Percentiles rank a stretch among this genome's conserved stretches.
Conservation (phyloP, 2,888 invertebrate species). For the Gasteruption jaculator region DNA sequence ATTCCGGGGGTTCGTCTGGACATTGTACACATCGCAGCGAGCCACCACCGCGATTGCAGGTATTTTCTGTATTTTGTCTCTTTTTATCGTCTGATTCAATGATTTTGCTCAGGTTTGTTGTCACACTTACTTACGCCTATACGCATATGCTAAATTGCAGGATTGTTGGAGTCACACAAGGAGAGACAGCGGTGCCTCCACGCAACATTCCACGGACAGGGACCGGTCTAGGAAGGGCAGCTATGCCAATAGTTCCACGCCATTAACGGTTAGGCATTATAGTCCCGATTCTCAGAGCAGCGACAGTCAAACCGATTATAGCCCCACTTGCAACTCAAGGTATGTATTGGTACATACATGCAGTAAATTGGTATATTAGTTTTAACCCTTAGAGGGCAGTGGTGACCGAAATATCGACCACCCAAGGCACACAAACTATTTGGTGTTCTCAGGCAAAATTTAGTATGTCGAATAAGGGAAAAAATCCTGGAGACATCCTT, state of each 20-base stretch:
- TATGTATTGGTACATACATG: too few relatives aligned
- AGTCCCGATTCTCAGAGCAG: constrained; percentile 46
- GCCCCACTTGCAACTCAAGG: constrained; percentile 49
- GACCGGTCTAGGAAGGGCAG: constrained; percentile 44
- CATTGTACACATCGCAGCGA: constrained; percentile 80
- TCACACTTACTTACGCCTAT: too few relatives aligned
- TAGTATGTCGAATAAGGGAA: too few relatives aligned
- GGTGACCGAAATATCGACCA: too few relatives aligned
- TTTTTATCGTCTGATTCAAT: too few relatives aligned
- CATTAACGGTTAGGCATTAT: constrained; percentile 41
- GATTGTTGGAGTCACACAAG: constrained; percentile 53
- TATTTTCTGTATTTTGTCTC: constrained; percentile 19
- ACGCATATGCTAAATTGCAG: constrained; percentile 27
- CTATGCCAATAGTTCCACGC: constrained; percentile 39
- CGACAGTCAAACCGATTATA: constrained; percentile 47
- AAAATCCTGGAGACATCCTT: too few relatives aligned
- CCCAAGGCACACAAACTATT: too few relatives aligned
- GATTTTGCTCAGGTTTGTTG: too few relatives aligned
- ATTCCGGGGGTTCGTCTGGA: constrained; percentile 78
- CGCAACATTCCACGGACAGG: constrained; percentile 60
- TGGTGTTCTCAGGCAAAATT: too few relatives aligned
- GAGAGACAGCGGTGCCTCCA: constrained; percentile 73
- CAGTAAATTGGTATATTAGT: too few relatives aligned
- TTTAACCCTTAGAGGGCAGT: too few relatives aligned
- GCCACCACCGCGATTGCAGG: constrained; percentile 56